Percentiles rank a stretch among this genome's conserved stretches.
Conservation (phyloP, 2,113 vertebrate species). For the Leptodactylus fuscus region DNA sequence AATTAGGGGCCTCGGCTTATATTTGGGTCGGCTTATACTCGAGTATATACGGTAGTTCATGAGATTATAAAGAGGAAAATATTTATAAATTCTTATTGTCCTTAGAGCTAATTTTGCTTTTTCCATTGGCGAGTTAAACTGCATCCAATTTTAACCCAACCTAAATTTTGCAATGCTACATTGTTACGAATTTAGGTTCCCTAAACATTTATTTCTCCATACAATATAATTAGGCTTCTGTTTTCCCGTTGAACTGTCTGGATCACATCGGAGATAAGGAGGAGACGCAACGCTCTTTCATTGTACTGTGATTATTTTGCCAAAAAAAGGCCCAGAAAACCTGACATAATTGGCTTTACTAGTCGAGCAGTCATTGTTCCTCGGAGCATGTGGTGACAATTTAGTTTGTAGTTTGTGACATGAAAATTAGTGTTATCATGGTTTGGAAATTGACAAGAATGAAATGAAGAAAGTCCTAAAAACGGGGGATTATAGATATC, state of each 20-base stretch:
- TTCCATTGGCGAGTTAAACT: no score
- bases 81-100: no score
- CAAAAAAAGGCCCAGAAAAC: constrained; percentile 40
- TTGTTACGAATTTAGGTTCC: not conserved
- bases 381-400: constrained; percentile 53
- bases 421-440: constrained; percentile 57
- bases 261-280: not conserved
- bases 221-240: not conserved
- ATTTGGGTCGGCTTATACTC: no score
- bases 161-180: not conserved
- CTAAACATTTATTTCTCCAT: not conserved
- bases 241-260: constrained; percentile 16
- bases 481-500: constrained; percentile 12
- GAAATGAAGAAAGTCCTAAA: constrained; percentile 38
- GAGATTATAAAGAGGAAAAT: no score
- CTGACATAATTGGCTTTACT: constrained; percentile 48
- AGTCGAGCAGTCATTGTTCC: constrained; percentile 53
- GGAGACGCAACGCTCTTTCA: constrained; percentile 21
- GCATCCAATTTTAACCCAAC: not conserved
- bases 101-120: no score
- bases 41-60: no score
- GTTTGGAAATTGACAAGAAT: constrained; percentile 36
- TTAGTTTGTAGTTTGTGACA: constrained; percentile 55
- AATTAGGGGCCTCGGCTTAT: no score
- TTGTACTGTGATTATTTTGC: constrained; percentile 45